Evolutionary conservation across 2,113 vertebrate species (phyloP).

Genomic region (Calcarius ornatus): DNA sequence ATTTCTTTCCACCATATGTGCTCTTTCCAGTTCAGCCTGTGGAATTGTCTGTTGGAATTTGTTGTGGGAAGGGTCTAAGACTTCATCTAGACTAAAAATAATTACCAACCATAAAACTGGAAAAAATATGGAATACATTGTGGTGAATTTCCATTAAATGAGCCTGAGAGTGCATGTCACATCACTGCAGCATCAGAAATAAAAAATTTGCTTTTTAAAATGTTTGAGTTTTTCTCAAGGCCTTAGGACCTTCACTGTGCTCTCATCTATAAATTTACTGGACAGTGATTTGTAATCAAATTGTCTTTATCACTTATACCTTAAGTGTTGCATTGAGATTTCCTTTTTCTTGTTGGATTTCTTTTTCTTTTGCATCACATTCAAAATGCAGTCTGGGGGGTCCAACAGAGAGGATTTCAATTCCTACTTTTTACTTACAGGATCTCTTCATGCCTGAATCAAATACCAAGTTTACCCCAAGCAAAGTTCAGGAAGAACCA

Average conservation of each 20-base stretch:
- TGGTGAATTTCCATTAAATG: background rate
- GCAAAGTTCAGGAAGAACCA: background rate
- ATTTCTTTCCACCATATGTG: background rate
- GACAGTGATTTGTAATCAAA: background rate
- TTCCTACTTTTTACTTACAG: background rate
- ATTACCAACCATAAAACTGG: background rate
- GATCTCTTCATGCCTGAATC: background rate
- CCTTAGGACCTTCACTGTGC: background rate
- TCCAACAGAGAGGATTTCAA: background rate
- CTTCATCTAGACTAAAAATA: background rate
- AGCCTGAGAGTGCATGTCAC: background rate
- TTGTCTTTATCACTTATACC: background rate
- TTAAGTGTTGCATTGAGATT: background rate
- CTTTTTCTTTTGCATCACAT: background rate
- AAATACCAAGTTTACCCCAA: background rate
- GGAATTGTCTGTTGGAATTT: background rate
- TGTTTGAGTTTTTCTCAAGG: background rate
- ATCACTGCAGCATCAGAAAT: background rate
- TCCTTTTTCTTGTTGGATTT: background rate
- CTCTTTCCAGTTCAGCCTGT: background rate
- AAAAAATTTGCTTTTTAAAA: background rate
- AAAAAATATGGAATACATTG: background rate
- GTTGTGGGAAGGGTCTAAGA: background rate
- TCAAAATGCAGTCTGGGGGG: background rate
- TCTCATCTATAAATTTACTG: background rate